phyloP scores from a whole-genome alignment of 2,113 vertebrate genomes.

The Daboia siamensis region DNA sequence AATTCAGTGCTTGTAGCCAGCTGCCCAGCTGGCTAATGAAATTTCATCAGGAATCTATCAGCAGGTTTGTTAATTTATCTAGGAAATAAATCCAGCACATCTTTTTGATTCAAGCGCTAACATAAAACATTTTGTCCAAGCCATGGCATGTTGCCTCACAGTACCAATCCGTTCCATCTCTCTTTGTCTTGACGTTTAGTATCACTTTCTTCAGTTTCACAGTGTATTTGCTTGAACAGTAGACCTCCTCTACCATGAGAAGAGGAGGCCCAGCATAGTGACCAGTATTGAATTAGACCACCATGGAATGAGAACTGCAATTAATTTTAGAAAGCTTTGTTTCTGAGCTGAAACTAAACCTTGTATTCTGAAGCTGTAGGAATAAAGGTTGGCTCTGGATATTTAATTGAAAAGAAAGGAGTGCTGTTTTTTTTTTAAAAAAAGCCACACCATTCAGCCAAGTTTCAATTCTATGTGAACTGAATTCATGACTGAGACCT shows the following conservation, averaged over 20 bases:
- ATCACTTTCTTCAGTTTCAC: background rate
- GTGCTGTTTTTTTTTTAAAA: background rate
- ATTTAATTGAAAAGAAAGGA: background rate
- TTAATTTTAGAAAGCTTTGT: background rate
- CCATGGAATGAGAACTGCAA: background rate
- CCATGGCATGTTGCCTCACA: background rate
- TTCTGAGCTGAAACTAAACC: background rate
- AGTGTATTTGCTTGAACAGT: background rate
- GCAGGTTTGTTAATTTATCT: conserved; percentile 55
- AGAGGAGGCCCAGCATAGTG: background rate
- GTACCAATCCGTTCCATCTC: conserved; percentile 18
- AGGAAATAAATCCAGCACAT: conserved; percentile 13
- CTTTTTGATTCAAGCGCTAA: conserved; percentile 28
- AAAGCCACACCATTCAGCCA: background rate
- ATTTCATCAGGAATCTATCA: conserved; percentile 54
- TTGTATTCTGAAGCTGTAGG: background rate
- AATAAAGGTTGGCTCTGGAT: background rate
- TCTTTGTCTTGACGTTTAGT: background rate
- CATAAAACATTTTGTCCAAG: conserved; percentile 38
- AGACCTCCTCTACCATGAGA: background rate
- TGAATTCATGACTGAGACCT: background rate
- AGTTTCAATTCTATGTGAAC: background rate
- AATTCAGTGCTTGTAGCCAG: conserved; percentile 53
- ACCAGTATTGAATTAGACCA: background rate
- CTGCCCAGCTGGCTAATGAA: conserved; percentile 32